Evolutionary conservation across 2,113 vertebrate genomes (phyloP).

Genomic region (Leucopsar rothschildi): DNA sequence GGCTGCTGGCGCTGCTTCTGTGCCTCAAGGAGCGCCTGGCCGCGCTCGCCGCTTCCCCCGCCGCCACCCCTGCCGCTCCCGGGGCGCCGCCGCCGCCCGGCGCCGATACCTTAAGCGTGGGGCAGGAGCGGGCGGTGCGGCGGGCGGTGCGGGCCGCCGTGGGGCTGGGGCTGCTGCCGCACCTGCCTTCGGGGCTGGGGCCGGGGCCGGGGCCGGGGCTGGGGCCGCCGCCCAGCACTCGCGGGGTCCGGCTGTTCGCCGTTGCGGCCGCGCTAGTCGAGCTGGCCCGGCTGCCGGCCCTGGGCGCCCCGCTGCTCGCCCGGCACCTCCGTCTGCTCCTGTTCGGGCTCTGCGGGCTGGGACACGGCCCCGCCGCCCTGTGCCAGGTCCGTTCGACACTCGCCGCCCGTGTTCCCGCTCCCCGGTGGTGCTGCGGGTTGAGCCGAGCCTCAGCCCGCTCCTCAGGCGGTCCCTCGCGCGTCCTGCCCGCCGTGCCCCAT

Average conservation of each 20-base stretch:
- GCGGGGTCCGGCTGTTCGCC: constrained; percentile 65
- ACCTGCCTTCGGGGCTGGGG: too few species aligned
- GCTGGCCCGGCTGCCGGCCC: constrained; percentile 66
- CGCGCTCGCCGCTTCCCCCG: too few species aligned
- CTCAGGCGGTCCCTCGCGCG: fast-evolving
- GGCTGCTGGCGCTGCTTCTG: too few species aligned
- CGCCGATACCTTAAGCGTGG: too few species aligned
- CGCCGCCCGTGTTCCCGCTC: neutral
- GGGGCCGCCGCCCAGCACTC: neutral
- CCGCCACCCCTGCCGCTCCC: too few species aligned
- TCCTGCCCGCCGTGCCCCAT: fast-evolving
- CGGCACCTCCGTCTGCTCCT: constrained; percentile 86
- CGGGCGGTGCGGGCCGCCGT: too few species aligned
- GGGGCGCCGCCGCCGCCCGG: too few species aligned
- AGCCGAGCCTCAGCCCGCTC: neutral
- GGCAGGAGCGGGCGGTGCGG: too few species aligned
- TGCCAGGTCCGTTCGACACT: neutral
- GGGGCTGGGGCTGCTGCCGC: neutral
- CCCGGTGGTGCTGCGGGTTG: fast-evolving
- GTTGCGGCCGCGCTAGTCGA: constrained; percentile 71
- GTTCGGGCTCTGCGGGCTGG: constrained; percentile 84
- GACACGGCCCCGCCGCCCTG: neutral
- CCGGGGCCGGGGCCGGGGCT: neutral
- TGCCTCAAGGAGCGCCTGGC: too few species aligned
- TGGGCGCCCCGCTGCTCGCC: constrained; percentile 79